A percentile compares a stretch with the other conserved stretches of the same genome.
Conservation (phyloP, 1,140 invertebrate genomes). For the Trinorchestia longiramus region DNA sequence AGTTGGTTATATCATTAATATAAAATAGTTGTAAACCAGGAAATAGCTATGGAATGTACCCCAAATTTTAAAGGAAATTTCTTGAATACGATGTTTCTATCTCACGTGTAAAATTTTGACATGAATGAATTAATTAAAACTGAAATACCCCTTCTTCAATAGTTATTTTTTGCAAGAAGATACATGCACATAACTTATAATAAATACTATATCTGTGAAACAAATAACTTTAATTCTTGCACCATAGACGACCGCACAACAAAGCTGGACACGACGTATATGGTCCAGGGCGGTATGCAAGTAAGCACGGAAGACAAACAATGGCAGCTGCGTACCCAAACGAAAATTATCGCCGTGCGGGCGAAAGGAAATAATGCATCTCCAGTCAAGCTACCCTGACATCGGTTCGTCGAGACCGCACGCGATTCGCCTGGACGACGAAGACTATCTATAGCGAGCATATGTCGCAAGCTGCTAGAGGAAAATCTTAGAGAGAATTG, state of each 20-base stretch:
- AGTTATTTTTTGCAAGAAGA: background rate
- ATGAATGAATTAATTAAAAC: background rate
- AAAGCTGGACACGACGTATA: background rate
- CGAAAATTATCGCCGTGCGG: background rate
- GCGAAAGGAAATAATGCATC: conserved; percentile 38
- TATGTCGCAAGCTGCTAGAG: background rate
- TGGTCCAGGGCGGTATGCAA: background rate
- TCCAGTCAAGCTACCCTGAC: conserved; percentile 35
- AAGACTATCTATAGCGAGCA: background rate
- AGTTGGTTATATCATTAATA: too few species aligned
- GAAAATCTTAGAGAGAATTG: background rate
- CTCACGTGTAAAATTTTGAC: background rate
- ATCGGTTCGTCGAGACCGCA: conserved; percentile 32
- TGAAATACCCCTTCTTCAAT: background rate
- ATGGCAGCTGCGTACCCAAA: background rate
- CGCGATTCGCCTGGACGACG: conserved; percentile 4
- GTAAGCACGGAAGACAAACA: background rate
- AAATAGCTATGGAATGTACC: background rate
- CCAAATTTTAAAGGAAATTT: background rate
- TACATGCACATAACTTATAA: background rate
- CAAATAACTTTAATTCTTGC: background rate
- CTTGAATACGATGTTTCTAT: background rate
- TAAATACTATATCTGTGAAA: background rate
- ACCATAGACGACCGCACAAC: background rate
- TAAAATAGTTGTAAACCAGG: too few species aligned